Base-by-base conservation (phyloP, 2,888 invertebrate genomes). In the Stramonita haemastoma region DNA sequence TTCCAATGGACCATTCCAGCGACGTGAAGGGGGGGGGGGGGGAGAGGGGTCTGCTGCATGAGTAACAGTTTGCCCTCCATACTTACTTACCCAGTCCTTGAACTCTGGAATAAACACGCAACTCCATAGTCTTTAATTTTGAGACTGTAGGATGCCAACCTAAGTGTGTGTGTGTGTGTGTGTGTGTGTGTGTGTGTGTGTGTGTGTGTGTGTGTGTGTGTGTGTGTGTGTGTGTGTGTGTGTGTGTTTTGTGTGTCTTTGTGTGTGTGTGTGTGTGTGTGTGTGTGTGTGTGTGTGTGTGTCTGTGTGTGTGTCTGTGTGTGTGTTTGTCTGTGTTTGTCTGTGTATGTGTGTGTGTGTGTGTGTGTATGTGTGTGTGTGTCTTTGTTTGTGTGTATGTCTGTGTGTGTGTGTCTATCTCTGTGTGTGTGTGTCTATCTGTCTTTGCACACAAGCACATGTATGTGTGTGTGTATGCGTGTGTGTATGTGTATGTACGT, bases 181-280 rank as follows among this genome's bases (percentile, higher is more conserved):
- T 70, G 19, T 70, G 26, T 70, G 70, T 70, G 70, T 22, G 70
- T 70, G 70, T 22, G 70, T 22, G 70, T 70, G 70, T 70, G 70
- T 70, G 70, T 70, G 70, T 70, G 70, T 70, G 70, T 70, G 70
- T 70, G 70, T 70, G 70, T 70, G 70, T 70, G 70, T 70, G 70
- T 70, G 70, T 70, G 70, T 70, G 70, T 70, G 70, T 70, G 70
- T 70, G 70, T 70, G 70, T n/a, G n/a, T n/a, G n/a, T n/a, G n/a
- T n/a, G n/a, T n/a, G n/a, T n/a, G n/a, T n/a, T n/a, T n/a, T n/a
- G n/a, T n/a, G n/a, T n/a, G n/a, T n/a, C n/a, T n/a, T 46, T 73
- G n/a, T 73, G 73, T 26, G n/a, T 73, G 73, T 73, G n/a, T 73
- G 73, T 73, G n/a, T 73, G 73, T 73, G n/a, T 73, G 73, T 73